phyloP scores from a whole-genome alignment of 1,140 invertebrate species.

The Panonychus citri region DNA sequence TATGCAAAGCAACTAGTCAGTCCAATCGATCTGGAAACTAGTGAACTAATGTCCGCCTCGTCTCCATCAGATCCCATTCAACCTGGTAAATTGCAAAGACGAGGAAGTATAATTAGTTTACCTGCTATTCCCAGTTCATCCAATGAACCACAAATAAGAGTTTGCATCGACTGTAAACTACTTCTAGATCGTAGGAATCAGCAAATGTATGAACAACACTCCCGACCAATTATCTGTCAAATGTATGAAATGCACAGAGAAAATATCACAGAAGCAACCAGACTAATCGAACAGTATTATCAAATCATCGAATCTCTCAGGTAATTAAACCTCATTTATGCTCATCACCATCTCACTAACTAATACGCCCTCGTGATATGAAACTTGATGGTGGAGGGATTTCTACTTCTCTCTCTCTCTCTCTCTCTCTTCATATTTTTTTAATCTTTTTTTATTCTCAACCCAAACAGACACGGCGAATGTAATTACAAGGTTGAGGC shows the following conservation, averaged over 20 bases:
- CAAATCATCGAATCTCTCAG: slow-evolving; percentile 50
- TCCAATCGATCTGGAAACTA: slow-evolving; percentile 4
- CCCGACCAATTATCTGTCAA: slow-evolving; percentile 49
- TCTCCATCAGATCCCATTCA: background rate
- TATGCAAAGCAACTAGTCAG: slow-evolving; percentile 48
- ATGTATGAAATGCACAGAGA: slow-evolving; percentile 55
- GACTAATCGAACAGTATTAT: slow-evolving; percentile 50
- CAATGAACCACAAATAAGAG: slow-evolving; percentile 32
- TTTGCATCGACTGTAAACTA: slow-evolving; percentile 54
- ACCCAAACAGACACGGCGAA: no score
- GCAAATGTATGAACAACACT: slow-evolving; percentile 49
- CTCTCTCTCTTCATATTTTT: no score
- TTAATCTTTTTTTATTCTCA: no score
- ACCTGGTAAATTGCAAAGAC: slow-evolving; percentile 6
- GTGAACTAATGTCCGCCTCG: background rate
- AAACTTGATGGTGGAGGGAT: no score
- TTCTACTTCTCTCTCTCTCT: no score
- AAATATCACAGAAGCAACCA: slow-evolving; percentile 47
- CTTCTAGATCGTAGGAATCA: slow-evolving; percentile 57
- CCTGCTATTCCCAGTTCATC: slow-evolving; percentile 25
- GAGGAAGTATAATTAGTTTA: slow-evolving; percentile 21
- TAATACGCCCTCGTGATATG: no score
- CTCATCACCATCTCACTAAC: no score
- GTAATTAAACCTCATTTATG: slow-evolving; percentile 20
- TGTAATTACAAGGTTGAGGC: slow-evolving; percentile 55